Base-by-base conservation (phyloP, 2,888 invertebrate species). In the Atrina japonica region DNA sequence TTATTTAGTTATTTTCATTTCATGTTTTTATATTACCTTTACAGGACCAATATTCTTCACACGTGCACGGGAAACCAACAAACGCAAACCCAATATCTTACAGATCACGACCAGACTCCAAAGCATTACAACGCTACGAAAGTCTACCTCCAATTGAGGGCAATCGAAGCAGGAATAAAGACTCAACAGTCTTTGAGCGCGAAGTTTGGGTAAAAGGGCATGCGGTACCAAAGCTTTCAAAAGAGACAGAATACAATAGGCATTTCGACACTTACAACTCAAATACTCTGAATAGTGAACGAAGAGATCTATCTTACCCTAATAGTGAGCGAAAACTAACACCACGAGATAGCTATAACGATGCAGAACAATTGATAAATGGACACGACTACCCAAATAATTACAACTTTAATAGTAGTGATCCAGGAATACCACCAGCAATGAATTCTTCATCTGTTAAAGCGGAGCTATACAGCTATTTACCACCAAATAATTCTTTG, bases 11-110 rank as follows among this genome's bases (percentile, higher is more conserved):
- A n/a, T n/a, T n/a, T n/a, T n/a, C n/a, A n/a, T n/a, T n/a, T n/a
- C n/a, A n/a, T n/a, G n/a, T n/a, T n/a, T n/a, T n/a, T n/a, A n/a
- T n/a, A n/a, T n/a, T n/a, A n/a, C n/a, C n/a, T 40, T 61, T 71
- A 11, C 30, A 72, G 71, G 71, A 72, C 35, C 66, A 67, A 18
- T 67, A 66, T 35, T 58, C 66, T 11, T 66, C 71, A 14, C 50
- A 72, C n/a, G n/a, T 72, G 5, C 71, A 72, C n/a, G 66, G 71
- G 9, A 72, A 72, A 58, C 66, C 71, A 16, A 66, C 67, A 18
- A 41, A 41, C 50, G 21, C 41, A 47, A 56, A 56, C 21, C 61
- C 61, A 49, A 49, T 61, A 16, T 47, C 61, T 2, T 55, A 58
- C 27, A 18, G 49, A 43, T 55, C 63, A 49, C 49, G 71, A n/a